Base-by-base conservation (phyloP, 2,888 invertebrate species). In the Nemotelus nigrinus region DNA sequence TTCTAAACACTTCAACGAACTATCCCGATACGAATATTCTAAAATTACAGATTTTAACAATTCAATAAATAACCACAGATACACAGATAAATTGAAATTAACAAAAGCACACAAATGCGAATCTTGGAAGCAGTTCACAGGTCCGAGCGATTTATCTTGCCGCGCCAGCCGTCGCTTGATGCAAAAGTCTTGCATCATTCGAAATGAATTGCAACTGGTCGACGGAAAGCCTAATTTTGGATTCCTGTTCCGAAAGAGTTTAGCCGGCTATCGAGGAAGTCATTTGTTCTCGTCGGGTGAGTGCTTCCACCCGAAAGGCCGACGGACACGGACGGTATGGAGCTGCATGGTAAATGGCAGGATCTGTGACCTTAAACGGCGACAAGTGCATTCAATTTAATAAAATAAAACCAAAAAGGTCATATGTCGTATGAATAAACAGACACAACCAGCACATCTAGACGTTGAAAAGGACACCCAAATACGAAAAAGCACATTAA, bases 401-500 rank as follows among this genome's bases (percentile, higher is more conserved):
- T 8, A 57, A 3, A 3, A 57, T n/a, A 57, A 57, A 57, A 57
- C 57, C 57, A 57, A 10, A 57, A 25, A 25, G 25, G 57, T n/a
- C 57, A 57, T 57, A n/a, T 8, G 57, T 57, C 57, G 25, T 25
- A 57, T 7, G 41, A 64, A 44, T 50, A 70, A 70, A 70, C 10
- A 55, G 47, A 55, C 4, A 67, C 25, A 67, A 70, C 65, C 53
- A 70, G 43, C 68, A 68, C 70, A 70, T 70, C 70, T 55, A 70
- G 39, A 70, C 70, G 47, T 55, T 72, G n/a, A 57, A 72, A 44
- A 47, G 39, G 44, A 57, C 57, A 57, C 70, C 25, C 70, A 72
- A 67, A 67, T 41, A 67, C 47, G 67, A 67, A n/a, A 67, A 67
- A 67, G 67, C 67, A 67, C 67, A 67, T 67, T 48, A 67, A 47